These are phyloP conservation scores for Ceratoteleas bidentatus DNA, from an alignment of 1,140 invertebrate species.

Conservation along the genomic window DNA sequence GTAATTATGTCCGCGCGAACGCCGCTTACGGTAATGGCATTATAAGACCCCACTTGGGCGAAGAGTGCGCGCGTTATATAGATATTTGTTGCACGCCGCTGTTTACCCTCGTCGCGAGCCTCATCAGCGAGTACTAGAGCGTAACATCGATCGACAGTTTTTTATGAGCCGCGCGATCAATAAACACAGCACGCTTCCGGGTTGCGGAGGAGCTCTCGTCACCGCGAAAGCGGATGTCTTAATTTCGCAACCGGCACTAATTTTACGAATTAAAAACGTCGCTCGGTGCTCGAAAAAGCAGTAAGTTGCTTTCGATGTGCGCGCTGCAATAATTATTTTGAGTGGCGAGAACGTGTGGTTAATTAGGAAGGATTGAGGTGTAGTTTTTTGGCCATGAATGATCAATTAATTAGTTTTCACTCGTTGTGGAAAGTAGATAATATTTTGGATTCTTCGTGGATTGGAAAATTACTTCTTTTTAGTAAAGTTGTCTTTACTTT, in stretches of 20 bases:
- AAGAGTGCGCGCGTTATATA: conserved; percentile 35
- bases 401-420: too few relatives aligned
- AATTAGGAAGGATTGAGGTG: too few relatives aligned
- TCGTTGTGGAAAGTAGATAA: too few relatives aligned
- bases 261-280: conserved; percentile 22
- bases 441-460: too few relatives aligned
- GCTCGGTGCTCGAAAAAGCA: not conserved
- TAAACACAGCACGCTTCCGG: conserved; percentile 46
- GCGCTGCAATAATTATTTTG: too few relatives aligned
- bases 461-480: too few relatives aligned
- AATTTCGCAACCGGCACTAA: conserved; percentile 9
- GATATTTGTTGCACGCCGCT: conserved; percentile 37
- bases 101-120: conserved; percentile 38
- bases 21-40: conserved; percentile 34
- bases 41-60: conserved; percentile 38
- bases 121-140: conserved; percentile 41
- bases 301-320: too few relatives aligned
- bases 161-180: conserved; percentile 49
- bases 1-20: conserved; percentile 17
- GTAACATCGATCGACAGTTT: conserved; percentile 55
- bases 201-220: conserved; percentile 12
- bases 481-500: too few relatives aligned
- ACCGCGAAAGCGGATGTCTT: conserved; percentile 33
- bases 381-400: too few relatives aligned
- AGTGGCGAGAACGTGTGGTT: too few relatives aligned